Conservation (phyloP, 2,797 vertebrate species). For the Sternarchorhynchus goeldii region DNA sequence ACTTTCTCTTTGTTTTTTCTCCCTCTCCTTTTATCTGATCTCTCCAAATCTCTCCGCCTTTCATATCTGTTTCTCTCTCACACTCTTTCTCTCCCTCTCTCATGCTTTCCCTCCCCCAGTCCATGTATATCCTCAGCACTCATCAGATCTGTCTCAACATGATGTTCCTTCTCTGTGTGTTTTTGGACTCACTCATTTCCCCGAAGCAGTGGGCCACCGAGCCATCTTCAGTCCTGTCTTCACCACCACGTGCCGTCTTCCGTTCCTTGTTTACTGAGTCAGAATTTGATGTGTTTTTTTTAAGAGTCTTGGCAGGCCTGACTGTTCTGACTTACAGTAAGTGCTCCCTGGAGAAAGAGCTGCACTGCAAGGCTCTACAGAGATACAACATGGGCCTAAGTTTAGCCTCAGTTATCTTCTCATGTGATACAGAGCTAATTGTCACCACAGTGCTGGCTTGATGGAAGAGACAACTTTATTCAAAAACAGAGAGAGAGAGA, state of each 20-base stretch:
- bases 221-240: slow-evolving; percentile 21
- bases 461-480: slow-evolving; percentile 34
- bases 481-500: slow-evolving; percentile 8
- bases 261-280: slow-evolving; percentile 26
- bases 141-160: slow-evolving; percentile 44
- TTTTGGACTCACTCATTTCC: slow-evolving; percentile 38
- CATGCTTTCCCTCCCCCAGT: slow-evolving; percentile 9
- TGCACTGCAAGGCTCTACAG: slow-evolving; percentile 44
- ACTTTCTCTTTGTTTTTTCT: not conserved
- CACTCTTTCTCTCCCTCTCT: slow-evolving; percentile 20
- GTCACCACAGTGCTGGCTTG: slow-evolving; percentile 39
- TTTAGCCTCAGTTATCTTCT: slow-evolving; percentile 49
- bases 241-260: slow-evolving; percentile 33
- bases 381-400: slow-evolving; percentile 40
- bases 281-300: slow-evolving; percentile 37
- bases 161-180: slow-evolving; percentile 34
- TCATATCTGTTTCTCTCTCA: not conserved
- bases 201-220: slow-evolving; percentile 38
- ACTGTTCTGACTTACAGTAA: slow-evolving; percentile 48
- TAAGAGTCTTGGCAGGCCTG: slow-evolving; percentile 35
- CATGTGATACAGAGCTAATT: slow-evolving; percentile 51
- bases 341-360: slow-evolving; percentile 21
- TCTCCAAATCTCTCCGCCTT: not conserved
- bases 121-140: slow-evolving; percentile 21
- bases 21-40: not conserved